A percentile compares a stretch with the other conserved stretches of the same genome.
Evolutionary conservation across 37 sponge, comb jelly and placozoan species (phyloP).

Genomic region (Agelas oroides): DNA sequence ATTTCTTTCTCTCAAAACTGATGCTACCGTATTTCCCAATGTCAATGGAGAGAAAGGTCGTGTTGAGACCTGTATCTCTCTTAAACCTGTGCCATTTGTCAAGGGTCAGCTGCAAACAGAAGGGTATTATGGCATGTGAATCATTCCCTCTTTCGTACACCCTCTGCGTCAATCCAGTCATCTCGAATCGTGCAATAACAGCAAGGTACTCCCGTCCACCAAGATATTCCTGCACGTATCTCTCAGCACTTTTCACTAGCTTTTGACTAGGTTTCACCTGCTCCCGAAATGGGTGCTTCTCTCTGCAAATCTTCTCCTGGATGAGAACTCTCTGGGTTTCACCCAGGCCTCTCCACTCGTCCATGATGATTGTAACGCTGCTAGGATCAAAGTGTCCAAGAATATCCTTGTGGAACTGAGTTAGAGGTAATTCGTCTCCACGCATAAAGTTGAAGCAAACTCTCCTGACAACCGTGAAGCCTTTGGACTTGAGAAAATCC

Average conservation of each 20-base stretch:
- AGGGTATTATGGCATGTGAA: constrained; percentile 21
- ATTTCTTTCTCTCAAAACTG: constrained; percentile 31
- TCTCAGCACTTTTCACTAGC: constrained; percentile 28
- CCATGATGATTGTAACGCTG: constrained; percentile 21
- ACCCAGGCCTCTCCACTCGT: constrained; percentile 48
- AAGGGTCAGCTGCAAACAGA: constrained; percentile 15
- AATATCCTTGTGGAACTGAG: constrained; percentile 20
- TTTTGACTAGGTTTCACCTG: constrained; percentile 22
- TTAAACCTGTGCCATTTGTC: background rate
- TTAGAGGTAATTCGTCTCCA: constrained; percentile 36
- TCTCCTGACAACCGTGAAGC: constrained; percentile 42
- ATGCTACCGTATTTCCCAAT: constrained; percentile 48
- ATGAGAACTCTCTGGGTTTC: constrained; percentile 27
- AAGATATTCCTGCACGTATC: constrained; percentile 4
- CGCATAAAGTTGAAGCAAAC: constrained; percentile 45
- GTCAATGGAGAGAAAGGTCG: constrained; percentile 40
- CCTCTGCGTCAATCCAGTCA: constrained; percentile 32
- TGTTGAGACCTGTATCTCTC: background rate
- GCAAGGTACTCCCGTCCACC: constrained; percentile 15
- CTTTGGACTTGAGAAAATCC: background rate
- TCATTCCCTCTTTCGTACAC: background rate
- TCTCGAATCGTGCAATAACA: constrained; percentile 42
- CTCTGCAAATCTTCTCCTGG: background rate
- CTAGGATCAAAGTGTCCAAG: constrained; percentile 20
- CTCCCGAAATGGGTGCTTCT: background rate